phyloP scores from a whole-genome alignment of 1,140 invertebrate genomes.

The Leptinotarsa texana region DNA sequence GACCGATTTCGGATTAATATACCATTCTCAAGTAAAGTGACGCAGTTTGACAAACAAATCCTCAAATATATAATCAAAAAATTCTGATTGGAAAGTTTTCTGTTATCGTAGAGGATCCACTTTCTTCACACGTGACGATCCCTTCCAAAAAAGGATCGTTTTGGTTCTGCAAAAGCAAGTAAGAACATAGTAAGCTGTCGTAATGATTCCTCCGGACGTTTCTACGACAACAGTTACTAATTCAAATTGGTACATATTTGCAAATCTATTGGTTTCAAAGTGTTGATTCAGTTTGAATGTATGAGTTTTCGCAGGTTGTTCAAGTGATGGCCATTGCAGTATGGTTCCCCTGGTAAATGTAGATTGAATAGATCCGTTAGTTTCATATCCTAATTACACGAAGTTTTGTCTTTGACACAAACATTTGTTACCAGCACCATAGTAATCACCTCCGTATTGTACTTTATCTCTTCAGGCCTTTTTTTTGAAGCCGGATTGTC shows the following conservation, averaged over 20 bases:
- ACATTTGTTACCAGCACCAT: conserved; percentile 87
- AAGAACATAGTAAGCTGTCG: conserved; percentile 81
- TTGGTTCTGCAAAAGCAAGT: no score
- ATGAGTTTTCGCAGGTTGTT: conserved; percentile 82
- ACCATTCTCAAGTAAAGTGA: no score
- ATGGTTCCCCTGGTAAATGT: conserved; percentile 80
- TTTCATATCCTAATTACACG: conserved; percentile 89
- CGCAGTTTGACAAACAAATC: no score
- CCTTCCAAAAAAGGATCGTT: no score
- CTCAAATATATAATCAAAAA: no score
- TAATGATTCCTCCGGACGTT: conserved; percentile 90
- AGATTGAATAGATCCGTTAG: conserved; percentile 89
- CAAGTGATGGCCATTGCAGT: conserved; percentile 92
- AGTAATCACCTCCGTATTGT: conserved; percentile 83
- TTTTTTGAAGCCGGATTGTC: conserved; percentile 68
- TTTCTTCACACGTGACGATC: no score
- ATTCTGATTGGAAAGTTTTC: no score
- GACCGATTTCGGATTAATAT: no score
- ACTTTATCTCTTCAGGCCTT: conserved; percentile 68
- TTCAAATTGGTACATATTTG: conserved; percentile 75
- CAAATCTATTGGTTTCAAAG: conserved; percentile 85
- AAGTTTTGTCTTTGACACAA: conserved; percentile 82
- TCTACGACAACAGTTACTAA: conserved; percentile 95
- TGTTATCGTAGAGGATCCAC: no score
- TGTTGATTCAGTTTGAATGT: conserved; percentile 84